A percentile compares a stretch with the other conserved stretches of the same genome.
These are phyloP conservation scores for Xestia xanthographa DNA, from an alignment of 2,888 invertebrate species.

Conservation along the genomic window DNA sequence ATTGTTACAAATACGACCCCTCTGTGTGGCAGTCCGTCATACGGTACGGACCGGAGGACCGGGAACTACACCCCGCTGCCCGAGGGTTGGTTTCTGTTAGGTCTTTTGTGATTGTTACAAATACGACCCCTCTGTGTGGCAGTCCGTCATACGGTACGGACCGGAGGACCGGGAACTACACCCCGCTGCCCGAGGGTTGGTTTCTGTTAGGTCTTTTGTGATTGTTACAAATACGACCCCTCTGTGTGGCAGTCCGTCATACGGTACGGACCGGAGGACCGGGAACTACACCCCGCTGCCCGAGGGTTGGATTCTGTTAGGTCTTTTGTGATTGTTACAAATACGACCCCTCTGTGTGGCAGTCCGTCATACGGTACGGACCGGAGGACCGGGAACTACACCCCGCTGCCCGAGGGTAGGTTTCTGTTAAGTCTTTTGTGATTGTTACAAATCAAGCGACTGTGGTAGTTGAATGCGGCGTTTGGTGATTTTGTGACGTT, in stretches of 20 bases:
- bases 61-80: constrained; percentile 87
- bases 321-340: constrained; percentile 78
- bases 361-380: constrained; percentile 92
- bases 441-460: constrained; percentile 22
- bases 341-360: constrained; percentile 92
- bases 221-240: constrained; percentile 91
- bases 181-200: constrained; percentile 91
- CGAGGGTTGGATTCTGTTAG: constrained; percentile 88
- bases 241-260: constrained; percentile 93
- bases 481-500: constrained; percentile 18
- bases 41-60: constrained; percentile 89
- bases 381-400: constrained; percentile 86
- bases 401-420: constrained; percentile 91
- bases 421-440: constrained; percentile 49
- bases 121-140: constrained; percentile 92
- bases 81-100: constrained; percentile 88
- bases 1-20: constrained; percentile 91
- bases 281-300: constrained; percentile 87
- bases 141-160: constrained; percentile 92
- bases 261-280: constrained; percentile 89
- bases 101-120: constrained; percentile 78
- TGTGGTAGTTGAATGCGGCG: constrained; percentile 19
- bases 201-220: constrained; percentile 49
- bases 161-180: constrained; percentile 86
- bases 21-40: constrained; percentile 93